phyloP scores from a whole-genome alignment of 2,113 vertebrate genomes.

The Apus apus region DNA sequence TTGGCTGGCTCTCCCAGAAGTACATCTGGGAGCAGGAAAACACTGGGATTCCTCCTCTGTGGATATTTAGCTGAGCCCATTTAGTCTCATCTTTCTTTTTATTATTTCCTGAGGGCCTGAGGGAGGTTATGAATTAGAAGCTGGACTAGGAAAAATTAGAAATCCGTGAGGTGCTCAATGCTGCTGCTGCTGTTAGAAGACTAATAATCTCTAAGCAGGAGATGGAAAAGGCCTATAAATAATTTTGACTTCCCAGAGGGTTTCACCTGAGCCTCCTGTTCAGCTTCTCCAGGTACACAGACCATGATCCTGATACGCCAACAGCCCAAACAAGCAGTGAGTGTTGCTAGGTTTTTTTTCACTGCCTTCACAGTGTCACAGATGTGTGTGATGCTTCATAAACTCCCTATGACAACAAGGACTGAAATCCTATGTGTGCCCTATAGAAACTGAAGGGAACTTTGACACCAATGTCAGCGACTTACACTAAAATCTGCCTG shows the following conservation, averaged over 20 bases:
- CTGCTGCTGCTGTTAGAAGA: background rate
- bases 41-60: background rate
- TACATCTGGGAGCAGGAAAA: background rate
- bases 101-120: conserved; percentile 5
- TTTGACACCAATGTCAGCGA: fast-evolving
- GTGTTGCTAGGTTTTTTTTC: background rate
- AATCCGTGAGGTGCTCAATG: background rate
- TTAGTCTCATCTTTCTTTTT: background rate
- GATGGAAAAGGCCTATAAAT: background rate
- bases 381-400: background rate
- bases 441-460: background rate
- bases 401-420: background rate
- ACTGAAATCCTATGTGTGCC: background rate
- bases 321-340: background rate
- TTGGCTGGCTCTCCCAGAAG: background rate
- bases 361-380: background rate
- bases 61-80: background rate
- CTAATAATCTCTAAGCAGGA: background rate
- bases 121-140: conserved; percentile 1
- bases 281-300: background rate
- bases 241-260: background rate
- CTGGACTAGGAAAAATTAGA: background rate
- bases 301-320: background rate
- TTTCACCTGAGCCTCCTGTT: background rate
- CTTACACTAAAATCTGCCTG: background rate